Conservation (phyloP, 2,888 invertebrate genomes). For the Hyppa rectilinea region DNA sequence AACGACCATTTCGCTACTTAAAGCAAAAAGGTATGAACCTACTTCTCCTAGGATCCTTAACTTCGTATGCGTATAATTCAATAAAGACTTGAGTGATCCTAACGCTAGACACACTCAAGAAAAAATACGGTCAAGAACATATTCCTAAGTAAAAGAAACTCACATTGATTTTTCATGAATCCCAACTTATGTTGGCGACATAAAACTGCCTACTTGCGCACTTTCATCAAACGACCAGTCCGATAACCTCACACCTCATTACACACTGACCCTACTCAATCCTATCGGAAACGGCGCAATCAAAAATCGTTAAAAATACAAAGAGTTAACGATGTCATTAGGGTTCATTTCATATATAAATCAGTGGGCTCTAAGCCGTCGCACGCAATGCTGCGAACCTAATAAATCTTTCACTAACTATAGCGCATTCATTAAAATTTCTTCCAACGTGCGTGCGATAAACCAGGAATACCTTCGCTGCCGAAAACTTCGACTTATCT, state of each 20-base stretch:
- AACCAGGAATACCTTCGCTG: constrained; percentile 80
- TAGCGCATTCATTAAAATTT: constrained; percentile 87
- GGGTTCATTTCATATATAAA: constrained; percentile 76
- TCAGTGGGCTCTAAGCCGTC: constrained; percentile 68
- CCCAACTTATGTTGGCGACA: constrained; percentile 46
- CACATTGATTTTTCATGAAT: constrained; percentile 42
- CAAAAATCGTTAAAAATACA: constrained; percentile 73
- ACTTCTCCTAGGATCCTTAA: constrained; percentile 19
- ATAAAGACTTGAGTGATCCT: constrained; percentile 36
- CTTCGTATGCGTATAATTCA: constrained; percentile 18
- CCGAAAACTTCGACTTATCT: constrained; percentile 90
- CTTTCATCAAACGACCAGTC: constrained; percentile 41
- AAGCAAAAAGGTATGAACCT: constrained; percentile 13
- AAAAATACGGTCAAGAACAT: constrained; percentile 49
- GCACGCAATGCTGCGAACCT: constrained; percentile 68
- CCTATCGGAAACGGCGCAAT: constrained; percentile 65
- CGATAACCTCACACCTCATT: constrained; percentile 63
- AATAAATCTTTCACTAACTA: constrained; percentile 83
- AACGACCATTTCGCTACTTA: constrained; percentile 7
- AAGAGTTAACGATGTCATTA: constrained; percentile 77
- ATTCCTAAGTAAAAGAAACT: constrained; percentile 44
- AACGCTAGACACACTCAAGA: constrained; percentile 28
- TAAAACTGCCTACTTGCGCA: constrained; percentile 42
- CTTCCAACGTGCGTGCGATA: constrained; percentile 88
- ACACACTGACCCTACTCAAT: constrained; percentile 57